Evolutionary conservation across 1,140 invertebrate species (phyloP), one percentile per base, ranked within the genome.

Genomic region (Agraylea sexmaculata): DNA sequence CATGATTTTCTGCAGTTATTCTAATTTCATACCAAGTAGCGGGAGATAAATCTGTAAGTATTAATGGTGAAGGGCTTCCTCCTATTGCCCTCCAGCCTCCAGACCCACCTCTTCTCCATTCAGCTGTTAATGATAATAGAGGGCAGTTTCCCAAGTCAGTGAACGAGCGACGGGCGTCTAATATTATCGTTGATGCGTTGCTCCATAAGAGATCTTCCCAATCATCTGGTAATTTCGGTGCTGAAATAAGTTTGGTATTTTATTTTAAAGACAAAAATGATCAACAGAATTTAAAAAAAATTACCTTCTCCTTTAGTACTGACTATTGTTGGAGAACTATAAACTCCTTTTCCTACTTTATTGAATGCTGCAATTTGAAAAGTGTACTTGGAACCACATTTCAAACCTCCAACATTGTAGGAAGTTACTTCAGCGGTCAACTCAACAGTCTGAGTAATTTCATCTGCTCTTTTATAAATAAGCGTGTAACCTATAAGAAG

Each of bases 1-100:
- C 80, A 38, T 85, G 81, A 47, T 81, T 86, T 46, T 82, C 72
- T 0, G 80, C 84, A 37, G 74, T 78, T 4, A 87, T 59, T 28
- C 75, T 67, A 27, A 87, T 56, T 33, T 70, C 73, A 51, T 84
- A 87, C 72, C 78, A 79, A 0, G 77, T 77, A 1, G 77, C 79
- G 1, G 81, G 76, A 6, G 72, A 62, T 19, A 88, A 58, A 42
- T 80, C 76, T 2, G 76, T 53, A 2, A 67, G 51, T 8, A 60
- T 47, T 17, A 67, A 28, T 60, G 16, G 76, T 60, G 49, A 8
- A 58, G 47, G 8, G 55, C 56, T 34, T 51, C 54, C 2, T 41
- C 43, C 0, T 53, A 56, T 40, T 62, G 61, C 2, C 57, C 62
- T 10, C 62, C 62, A 1, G 54, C 55, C 42, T 59, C 64, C 42